These are phyloP conservation scores for Poecilia gillii DNA, from an alignment of 2,797 vertebrate genomes.

Conservation along the genomic window DNA sequence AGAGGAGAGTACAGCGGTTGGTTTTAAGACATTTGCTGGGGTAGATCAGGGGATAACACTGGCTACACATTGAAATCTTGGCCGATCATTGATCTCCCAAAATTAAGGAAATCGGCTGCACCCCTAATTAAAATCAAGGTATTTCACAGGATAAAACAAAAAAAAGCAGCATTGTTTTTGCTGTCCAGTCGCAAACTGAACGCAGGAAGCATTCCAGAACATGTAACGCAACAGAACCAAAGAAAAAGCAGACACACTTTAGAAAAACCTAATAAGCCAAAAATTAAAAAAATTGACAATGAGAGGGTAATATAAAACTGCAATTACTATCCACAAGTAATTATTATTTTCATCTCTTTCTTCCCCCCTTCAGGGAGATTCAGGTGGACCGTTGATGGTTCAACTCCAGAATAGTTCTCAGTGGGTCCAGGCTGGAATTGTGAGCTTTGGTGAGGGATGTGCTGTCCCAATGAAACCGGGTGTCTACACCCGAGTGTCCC, in stretches of 20 bases:
- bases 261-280: not conserved
- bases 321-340: not conserved
- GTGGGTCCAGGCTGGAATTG: conserved; percentile 66
- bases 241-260: not conserved
- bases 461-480: not conserved
- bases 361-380: conserved; percentile 38
- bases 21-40: no score
- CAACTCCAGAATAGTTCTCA: rapidly evolving
- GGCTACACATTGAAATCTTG: no score
- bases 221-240: not conserved
- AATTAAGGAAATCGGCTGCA: no score
- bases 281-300: not conserved
- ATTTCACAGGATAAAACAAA: not conserved
- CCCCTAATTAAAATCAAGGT: not conserved
- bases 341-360: no score
- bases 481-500: conserved; percentile 59
- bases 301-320: not conserved
- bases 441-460: conserved; percentile 43
- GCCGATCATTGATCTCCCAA: no score
- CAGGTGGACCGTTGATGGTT: conserved; percentile 52
- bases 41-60: no score
- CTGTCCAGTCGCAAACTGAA: not conserved
- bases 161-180: not conserved
- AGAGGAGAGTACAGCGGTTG: no score
- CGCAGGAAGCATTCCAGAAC: not conserved